Base-by-base conservation (phyloP, 1,140 invertebrate genomes). In the Phortica variegata region DNA sequence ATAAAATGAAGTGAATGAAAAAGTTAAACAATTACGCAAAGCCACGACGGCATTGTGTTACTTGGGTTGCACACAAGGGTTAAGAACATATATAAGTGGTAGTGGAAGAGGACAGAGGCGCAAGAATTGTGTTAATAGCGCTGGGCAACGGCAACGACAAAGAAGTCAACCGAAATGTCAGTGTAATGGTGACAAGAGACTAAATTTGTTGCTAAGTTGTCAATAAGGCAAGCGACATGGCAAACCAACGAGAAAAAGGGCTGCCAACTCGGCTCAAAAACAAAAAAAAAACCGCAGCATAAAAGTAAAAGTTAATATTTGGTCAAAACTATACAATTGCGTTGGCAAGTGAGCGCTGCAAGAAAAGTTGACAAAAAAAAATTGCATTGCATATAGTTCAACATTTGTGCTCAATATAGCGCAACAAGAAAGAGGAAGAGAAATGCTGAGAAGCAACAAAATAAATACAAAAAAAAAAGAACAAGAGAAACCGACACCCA, bases 241-340 rank as follows among this genome's bases (percentile, higher is more conserved):
- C 33, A 17, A 51, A 51, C 52, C 49, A 43, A 56, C 47, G 47
- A 55, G 32, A 43, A 47, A 52, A 43, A 29, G 52, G 36, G 56
- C n/a, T n/a, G n/a, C n/a, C n/a, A n/a, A n/a, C n/a, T n/a, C n/a
- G n/a, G n/a, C n/a, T n/a, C n/a, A n/a, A n/a, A n/a, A n/a, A n/a
- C n/a, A n/a, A n/a, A n/a, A n/a, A n/a, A n/a, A n/a, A n/a, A n/a
- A n/a, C n/a, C n/a, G n/a, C 23, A 26, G 10, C 5, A 26, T 26
- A 10, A 5, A 26, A 26, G 52, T 33, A 50, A 62, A 66, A 60
- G 63, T 63, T 66, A 66, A 63, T 66, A 66, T 66, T 66, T 66
- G 63, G 34, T 33, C 49, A 66, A 60, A 26, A 26, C 54, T 63
- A 63, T 63, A 66, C 63, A 66, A 66, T 66, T 65, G 59, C 45